A percentile compares a stretch with the other conserved stretches of the same genome.
Evolutionary conservation across 2,113 vertebrate species (phyloP).

Genomic region (Notarius quadriscutis): DNA sequence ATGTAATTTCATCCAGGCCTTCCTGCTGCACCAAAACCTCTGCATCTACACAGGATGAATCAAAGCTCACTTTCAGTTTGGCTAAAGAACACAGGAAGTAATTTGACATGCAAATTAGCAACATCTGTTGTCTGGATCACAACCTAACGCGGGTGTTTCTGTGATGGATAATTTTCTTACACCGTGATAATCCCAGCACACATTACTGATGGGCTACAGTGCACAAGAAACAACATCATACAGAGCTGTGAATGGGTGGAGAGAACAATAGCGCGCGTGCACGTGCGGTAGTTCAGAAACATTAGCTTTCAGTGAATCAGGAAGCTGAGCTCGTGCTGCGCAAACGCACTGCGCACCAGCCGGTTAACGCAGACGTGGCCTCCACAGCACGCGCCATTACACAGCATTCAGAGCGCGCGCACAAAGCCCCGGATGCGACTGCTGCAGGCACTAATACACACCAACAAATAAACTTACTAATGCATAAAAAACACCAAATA

Average conservation of each 20-base stretch:
- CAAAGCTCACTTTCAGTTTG: background rate
- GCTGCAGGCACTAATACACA: background rate
- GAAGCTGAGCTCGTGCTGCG: background rate
- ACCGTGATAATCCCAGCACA: no score
- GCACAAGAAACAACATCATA: no score
- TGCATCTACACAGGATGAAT: background rate
- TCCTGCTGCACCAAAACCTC: background rate
- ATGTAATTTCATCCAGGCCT: background rate
- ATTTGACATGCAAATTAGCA: background rate
- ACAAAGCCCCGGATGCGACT: background rate
- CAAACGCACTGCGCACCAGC: background rate
- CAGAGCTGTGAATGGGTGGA: no score
- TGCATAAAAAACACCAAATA: background rate
- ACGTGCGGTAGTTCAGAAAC: no score
- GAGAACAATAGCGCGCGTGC: no score
- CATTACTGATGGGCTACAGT: background rate
- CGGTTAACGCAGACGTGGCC: slow-evolving; percentile 39
- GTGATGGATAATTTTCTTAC: background rate
- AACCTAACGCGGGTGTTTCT: background rate
- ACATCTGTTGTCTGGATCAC: background rate
- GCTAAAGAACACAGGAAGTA: background rate
- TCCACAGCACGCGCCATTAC: slow-evolving; percentile 24
- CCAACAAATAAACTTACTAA: background rate
- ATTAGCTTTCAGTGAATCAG: background rate
- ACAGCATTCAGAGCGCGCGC: background rate